Evolutionary conservation across 2,797 vertebrate genomes (phyloP), one percentile per base, ranked within the genome.

Genomic region (Anolis apletophallus): DNA sequence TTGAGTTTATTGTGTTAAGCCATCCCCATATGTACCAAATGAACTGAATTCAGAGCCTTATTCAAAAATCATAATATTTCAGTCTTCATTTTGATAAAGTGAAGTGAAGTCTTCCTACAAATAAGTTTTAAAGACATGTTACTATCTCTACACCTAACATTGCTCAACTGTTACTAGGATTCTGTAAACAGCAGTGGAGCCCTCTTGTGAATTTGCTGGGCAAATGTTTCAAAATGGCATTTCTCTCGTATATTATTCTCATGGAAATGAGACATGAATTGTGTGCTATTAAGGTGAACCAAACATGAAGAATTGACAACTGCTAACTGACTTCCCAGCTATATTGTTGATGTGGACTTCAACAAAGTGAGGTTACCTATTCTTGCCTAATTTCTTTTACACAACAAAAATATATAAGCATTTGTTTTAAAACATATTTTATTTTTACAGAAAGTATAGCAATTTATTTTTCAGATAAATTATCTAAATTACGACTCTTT

Each of bases 381-480:
- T 59, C 29, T 26, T 46, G n/a, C 84, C 87, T 89, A 87, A 90
- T 90, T 82, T 64, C 81, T 0, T 87, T 81, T 8, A 75, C 17
- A 77, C 3, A 26, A 6, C 5, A n/a, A 23, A 64, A 17, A 69
- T 87, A 59, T 73, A 73, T 13, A 74, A 61, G 0, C 3, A 86
- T 40, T 2, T 23, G 32, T 80, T 46, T 82, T 7, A 3, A 79
- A 78, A 55, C 80, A 9, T 81, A 81, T 84, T 80, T 7, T 79
- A 90, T 34, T 23, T 50, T 55, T 11, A 19, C 67, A 89, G 50
- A 19, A 73, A 40, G 2, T 8, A 11, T 17, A 50, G 23, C 16
- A 59, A 21, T 79, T 91, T 88, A 87, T 83, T 3, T n/a, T 90
- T 92, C 91, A 74, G 81, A 92, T 83, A 76, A 77, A 88, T 86